These are phyloP conservation scores for Aphidius colemani DNA, from an alignment of 2,888 invertebrate species.

Conservation along the genomic window DNA sequence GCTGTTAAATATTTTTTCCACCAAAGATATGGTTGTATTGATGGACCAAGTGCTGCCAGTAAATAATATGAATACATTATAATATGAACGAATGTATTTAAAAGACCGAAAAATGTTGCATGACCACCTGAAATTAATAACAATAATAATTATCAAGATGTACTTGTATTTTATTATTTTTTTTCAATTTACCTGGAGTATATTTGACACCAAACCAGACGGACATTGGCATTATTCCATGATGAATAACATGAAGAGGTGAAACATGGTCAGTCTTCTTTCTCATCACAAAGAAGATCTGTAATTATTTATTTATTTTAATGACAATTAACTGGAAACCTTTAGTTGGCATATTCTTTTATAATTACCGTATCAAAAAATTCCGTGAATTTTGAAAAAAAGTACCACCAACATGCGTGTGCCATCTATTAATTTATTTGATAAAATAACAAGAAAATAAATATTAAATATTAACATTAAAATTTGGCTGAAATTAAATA, in stretches of 20 bases:
- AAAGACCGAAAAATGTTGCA: slow-evolving; percentile 91
- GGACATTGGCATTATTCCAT: slow-evolving; percentile 96
- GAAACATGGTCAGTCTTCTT: slow-evolving; percentile 94
- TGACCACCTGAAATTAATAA: slow-evolving; percentile 74
- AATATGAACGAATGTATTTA: slow-evolving; percentile 96
- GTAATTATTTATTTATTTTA: slow-evolving; percentile 45
- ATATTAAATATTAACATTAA: background rate
- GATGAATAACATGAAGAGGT: slow-evolving; percentile 93
- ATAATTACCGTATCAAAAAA: slow-evolving; percentile 90
- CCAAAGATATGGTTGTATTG: slow-evolving; percentile 86
- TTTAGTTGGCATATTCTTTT: background rate
- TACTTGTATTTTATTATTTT: background rate
- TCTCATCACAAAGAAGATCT: slow-evolving; percentile 93
- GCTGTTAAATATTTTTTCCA: slow-evolving; percentile 95
- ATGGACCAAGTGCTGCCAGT: slow-evolving; percentile 87
- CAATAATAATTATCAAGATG: slow-evolving; percentile 15
- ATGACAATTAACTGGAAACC: background rate
- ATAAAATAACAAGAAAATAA: background rate
- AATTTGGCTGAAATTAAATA: background rate
- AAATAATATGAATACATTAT: slow-evolving; percentile 95
- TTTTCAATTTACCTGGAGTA: slow-evolving; percentile 74
- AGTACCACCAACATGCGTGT: slow-evolving; percentile 94
- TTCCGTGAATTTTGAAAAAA: slow-evolving; percentile 94
- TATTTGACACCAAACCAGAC: slow-evolving; percentile 98
- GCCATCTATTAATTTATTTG: slow-evolving; percentile 75